phyloP scores from a whole-genome alignment of 2,888 invertebrate species.

The Ecdyonurus torrentis region DNA sequence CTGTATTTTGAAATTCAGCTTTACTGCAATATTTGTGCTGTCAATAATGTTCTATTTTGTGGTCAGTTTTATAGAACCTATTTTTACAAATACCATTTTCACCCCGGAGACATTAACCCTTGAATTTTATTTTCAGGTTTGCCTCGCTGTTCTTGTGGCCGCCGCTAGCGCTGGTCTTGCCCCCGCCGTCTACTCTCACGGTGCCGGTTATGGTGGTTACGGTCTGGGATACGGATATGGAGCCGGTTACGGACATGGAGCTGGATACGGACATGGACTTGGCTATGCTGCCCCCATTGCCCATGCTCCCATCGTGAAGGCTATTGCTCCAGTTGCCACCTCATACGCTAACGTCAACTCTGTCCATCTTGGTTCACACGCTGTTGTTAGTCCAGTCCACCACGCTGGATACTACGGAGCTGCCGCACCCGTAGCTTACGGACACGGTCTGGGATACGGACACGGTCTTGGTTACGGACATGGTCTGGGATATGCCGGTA shows the following conservation, averaged over 20 bases:
- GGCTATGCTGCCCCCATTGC: neutral
- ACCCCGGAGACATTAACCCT: too few species aligned
- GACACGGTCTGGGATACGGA: neutral
- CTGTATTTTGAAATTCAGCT: too few species aligned
- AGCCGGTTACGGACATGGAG: conserved; percentile 1
- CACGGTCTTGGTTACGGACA: neutral
- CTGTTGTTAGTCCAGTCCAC: neutral
- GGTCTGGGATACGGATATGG: neutral
- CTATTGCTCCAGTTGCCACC: conserved; percentile 8
- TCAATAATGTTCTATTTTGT: neutral
- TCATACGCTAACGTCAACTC: conserved; percentile 10
- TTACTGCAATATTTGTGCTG: too few species aligned
- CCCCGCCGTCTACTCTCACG: neutral
- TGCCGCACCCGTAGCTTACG: conserved; percentile 5
- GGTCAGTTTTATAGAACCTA: neutral
- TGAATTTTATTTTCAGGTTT: conserved; percentile 1
- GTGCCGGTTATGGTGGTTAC: neutral
- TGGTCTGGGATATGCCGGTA: conserved; percentile 1
- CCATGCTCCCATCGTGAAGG: conserved; percentile 5
- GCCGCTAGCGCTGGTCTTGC: conserved; percentile 6
- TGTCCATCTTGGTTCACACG: conserved; percentile 7
- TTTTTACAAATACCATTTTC: neutral
- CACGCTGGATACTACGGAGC: too few species aligned
- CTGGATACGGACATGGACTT: neutral
- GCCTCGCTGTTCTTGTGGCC: conserved; percentile 6